These are phyloP conservation scores for Diacarnus erythraeanus DNA, from an alignment of 37 sponge, comb jelly and placozoan genomes.

Conservation along the genomic window DNA sequence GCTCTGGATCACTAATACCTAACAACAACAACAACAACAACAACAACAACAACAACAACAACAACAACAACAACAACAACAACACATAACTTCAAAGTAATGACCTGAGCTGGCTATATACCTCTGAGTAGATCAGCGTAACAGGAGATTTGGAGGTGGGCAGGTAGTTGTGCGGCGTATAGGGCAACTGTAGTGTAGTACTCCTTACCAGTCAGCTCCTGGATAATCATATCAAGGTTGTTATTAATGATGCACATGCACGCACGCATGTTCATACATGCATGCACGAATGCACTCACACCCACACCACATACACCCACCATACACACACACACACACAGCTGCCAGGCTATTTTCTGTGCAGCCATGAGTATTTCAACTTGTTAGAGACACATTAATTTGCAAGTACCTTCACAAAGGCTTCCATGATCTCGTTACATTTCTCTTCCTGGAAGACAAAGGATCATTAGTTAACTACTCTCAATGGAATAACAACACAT, in stretches of 20 bases:
- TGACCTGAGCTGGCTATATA: background rate
- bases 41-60: constrained; percentile 2
- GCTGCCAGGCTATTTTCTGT: background rate
- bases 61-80: background rate
- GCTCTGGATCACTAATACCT: constrained; percentile 30
- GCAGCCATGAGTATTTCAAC: too few species aligned
- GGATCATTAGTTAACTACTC: background rate
- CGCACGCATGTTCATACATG: background rate
- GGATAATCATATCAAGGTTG: background rate
- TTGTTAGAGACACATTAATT: background rate
- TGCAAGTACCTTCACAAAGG: constrained; percentile 41
- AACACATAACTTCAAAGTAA: background rate
- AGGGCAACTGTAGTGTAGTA: constrained; percentile 55
- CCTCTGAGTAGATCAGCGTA: constrained; percentile 73
- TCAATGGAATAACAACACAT: background rate
- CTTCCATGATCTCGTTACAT: constrained; percentile 42
- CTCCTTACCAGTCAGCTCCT: constrained; percentile 29
- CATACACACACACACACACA: background rate
- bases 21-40: too few species aligned
- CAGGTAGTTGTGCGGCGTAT: constrained; percentile 57
- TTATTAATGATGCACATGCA: background rate
- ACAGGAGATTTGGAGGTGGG: constrained; percentile 57
- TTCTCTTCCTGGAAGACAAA: constrained; percentile 8
- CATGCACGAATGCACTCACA: background rate
- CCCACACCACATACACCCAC: background rate